Evolutionary conservation across 2,797 vertebrate species (phyloP).

Genomic region (Perdix hodgsoniae): DNA sequence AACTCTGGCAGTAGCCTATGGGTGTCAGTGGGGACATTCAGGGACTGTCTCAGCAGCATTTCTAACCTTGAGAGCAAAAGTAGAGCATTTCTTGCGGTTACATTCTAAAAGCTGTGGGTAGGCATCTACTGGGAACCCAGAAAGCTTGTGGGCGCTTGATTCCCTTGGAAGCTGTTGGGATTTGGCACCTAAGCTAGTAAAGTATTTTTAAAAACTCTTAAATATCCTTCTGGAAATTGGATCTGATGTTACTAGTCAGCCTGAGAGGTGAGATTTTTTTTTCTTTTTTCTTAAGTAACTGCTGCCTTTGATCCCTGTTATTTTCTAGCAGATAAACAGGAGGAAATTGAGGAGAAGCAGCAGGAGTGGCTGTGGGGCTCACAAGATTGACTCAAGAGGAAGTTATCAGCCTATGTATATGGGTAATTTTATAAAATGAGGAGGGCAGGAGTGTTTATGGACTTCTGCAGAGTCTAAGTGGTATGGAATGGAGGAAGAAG

Average conservation of each 20-base stretch:
- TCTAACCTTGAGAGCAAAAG: conserved; percentile 53
- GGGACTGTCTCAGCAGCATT: background rate
- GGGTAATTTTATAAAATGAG: conserved; percentile 15
- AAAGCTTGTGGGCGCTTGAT: conserved; percentile 11
- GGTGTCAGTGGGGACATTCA: background rate
- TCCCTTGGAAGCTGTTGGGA: conserved; percentile 50
- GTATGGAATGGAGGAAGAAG: conserved; percentile 22
- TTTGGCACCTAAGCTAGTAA: conserved; percentile 61
- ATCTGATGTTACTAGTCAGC: conserved; percentile 22
- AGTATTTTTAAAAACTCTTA: conserved; percentile 45
- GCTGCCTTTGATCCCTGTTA: conserved; percentile 25
- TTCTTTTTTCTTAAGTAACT: conserved; percentile 1
- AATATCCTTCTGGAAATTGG: conserved; percentile 19
- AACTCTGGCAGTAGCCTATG: background rate
- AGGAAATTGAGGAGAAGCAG: conserved; percentile 2
- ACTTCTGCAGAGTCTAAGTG: background rate
- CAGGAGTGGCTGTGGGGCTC: conserved; percentile 24
- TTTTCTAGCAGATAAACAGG: conserved; percentile 26
- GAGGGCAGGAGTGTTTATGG: conserved; percentile 8
- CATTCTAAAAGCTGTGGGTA: background rate
- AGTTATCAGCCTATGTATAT: conserved; percentile 30
- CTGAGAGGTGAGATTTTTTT: background rate
- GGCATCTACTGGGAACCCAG: conserved; percentile 60
- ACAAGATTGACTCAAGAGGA: background rate
- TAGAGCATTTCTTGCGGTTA: conserved; percentile 49